These are phyloP conservation scores for Siderastrea radians DNA, from an alignment of 92 coral and sea anemone species.

Conservation along the genomic window DNA sequence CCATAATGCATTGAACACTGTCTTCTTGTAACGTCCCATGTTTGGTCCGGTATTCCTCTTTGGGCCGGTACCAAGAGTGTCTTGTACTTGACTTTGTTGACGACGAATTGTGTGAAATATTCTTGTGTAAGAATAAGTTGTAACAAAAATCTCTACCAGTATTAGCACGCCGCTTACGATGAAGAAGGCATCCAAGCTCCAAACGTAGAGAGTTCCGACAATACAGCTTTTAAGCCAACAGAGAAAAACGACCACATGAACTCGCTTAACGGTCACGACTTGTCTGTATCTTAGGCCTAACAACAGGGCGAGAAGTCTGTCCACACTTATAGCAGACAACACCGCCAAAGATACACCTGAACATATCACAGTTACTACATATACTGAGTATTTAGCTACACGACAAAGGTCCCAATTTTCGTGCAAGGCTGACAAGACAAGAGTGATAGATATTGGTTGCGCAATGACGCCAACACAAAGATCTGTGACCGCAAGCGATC, in stretches of 20 bases:
- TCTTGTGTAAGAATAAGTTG: neutral
- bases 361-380: neutral
- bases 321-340: neutral
- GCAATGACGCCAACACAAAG: neutral
- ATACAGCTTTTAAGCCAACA: neutral
- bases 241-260: neutral
- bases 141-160: neutral
- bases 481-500: neutral
- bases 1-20: too few species aligned
- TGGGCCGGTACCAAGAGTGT: neutral
- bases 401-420: neutral
- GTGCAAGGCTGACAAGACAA: neutral
- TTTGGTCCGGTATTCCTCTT: neutral
- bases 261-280: conserved; percentile 3
- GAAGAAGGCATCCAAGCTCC: conserved; percentile 2
- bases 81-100: conserved; percentile 1
- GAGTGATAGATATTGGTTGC: neutral
- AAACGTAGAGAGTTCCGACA: neutral
- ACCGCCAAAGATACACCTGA: neutral
- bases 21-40: conserved; percentile 3
- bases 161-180: neutral
- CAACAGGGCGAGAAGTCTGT: conserved; percentile 25
- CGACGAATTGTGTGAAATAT: neutral
- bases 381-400: neutral
- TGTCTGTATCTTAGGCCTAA: conserved; percentile 17